Evolutionary conservation across 2,888 invertebrate species (phyloP).

Genomic region (Brachyptera putata): DNA sequence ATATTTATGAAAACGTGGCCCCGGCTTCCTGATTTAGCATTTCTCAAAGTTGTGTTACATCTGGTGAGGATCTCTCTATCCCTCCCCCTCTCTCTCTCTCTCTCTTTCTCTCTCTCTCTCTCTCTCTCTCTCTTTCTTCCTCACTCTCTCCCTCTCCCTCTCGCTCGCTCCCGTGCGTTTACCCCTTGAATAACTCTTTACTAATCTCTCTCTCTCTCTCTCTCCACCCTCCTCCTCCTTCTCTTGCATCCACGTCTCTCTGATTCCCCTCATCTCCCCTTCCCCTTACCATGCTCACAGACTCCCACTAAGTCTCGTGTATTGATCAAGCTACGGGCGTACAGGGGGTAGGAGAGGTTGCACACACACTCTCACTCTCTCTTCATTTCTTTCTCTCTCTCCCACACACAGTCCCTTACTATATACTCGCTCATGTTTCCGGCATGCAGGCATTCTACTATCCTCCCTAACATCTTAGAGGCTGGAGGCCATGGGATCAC

Average conservation of each 20-base stretch:
- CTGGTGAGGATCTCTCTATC: neutral
- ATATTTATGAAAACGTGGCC: neutral
- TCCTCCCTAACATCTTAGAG: slow-evolving; percentile 3
- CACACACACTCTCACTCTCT: slow-evolving; percentile 11
- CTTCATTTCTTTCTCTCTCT: slow-evolving; percentile 8
- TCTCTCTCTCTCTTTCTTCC: too few species aligned
- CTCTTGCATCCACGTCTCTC: slow-evolving; percentile 4
- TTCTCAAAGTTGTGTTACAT: neutral
- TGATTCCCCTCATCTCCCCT: too few species aligned
- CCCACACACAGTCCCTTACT: neutral
- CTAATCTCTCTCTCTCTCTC: slow-evolving; percentile 22
- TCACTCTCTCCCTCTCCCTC: too few species aligned
- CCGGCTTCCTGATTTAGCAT: neutral
- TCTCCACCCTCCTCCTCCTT: slow-evolving; percentile 8
- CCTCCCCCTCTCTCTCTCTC: slow-evolving; percentile 25
- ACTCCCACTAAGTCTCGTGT: slow-evolving; percentile 19
- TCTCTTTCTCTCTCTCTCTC: slow-evolving; percentile 28
- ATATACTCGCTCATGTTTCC: slow-evolving; percentile 19
- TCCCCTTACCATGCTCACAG: neutral
- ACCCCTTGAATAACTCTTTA: slow-evolving; percentile 29
- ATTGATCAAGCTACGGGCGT: slow-evolving; percentile 27
- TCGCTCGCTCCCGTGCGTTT: slow-evolving; percentile 11
- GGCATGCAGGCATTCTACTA: too few species aligned
- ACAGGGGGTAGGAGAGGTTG: slow-evolving; percentile 1
- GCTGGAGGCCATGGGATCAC: neutral